phyloP scores from a whole-genome alignment of 1,140 invertebrate species.

The Bombus confusus region DNA sequence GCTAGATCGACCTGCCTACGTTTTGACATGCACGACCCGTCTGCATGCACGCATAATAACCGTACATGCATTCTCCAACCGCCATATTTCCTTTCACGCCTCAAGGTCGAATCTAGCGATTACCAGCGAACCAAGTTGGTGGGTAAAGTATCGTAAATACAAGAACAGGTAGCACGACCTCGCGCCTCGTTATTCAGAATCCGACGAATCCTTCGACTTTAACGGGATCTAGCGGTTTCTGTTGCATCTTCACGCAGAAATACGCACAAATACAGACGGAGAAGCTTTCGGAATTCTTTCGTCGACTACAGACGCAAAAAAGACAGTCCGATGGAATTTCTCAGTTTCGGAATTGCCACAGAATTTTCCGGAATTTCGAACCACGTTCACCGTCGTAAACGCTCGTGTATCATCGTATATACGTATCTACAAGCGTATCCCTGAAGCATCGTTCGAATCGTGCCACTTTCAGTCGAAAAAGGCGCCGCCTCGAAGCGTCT shows the following conservation, averaged over 20 bases:
- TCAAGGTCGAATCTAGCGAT: constrained; percentile 64
- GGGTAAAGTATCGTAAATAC: not conserved
- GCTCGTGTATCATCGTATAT: too few species aligned
- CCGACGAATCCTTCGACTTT: not conserved
- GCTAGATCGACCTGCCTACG: constrained; percentile 30
- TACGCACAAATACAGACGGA: rapidly evolving
- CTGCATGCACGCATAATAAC: constrained; percentile 31
- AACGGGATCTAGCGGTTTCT: too few species aligned
- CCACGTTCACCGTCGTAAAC: not conserved
- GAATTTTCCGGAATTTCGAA: not conserved
- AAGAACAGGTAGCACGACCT: not conserved
- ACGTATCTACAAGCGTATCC: not conserved
- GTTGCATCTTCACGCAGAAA: too few species aligned
- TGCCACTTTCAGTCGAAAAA: not conserved
- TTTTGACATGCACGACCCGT: constrained; percentile 29
- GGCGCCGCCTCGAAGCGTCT: not conserved
- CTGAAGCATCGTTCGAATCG: not conserved
- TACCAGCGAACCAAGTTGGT: constrained; percentile 57
- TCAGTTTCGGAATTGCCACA: too few species aligned
- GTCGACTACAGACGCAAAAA: not conserved
- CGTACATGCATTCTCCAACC: constrained; percentile 35
- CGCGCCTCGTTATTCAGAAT: not conserved
- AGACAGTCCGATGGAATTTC: rapidly evolving
- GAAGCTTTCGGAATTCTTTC: not conserved
- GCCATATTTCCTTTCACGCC: constrained; percentile 66